A percentile compares a stretch with the other conserved stretches of the same genome.
Evolutionary conservation across 2,113 vertebrate species (phyloP).

Genomic region (Zapornia atra): DNA sequence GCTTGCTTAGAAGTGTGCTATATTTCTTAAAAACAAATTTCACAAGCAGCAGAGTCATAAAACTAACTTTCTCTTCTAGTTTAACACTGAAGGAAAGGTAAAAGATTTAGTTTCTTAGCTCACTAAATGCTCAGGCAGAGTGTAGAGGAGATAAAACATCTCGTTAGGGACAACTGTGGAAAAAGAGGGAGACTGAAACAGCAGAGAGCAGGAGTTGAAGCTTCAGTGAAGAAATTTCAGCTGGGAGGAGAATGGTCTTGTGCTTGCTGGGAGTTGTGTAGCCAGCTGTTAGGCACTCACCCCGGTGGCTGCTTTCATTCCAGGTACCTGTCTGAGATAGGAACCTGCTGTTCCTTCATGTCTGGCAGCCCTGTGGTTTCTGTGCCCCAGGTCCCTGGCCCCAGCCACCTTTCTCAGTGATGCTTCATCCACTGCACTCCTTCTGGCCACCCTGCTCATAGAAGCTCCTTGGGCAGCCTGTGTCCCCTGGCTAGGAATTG

Average conservation of each 20-base stretch:
- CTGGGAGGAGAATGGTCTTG: neutral
- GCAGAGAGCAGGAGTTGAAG: neutral
- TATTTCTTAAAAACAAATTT: neutral
- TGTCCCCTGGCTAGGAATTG: neutral
- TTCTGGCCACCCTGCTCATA: neutral
- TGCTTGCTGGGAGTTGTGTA: neutral
- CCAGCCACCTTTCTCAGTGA: accelerated
- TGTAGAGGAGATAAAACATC: neutral
- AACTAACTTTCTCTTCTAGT: neutral
- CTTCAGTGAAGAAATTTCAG: neutral
- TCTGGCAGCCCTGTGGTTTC: neutral
- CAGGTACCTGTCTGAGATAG: neutral
- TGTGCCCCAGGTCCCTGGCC: neutral
- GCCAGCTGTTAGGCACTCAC: neutral
- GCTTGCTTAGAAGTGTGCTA: neutral
- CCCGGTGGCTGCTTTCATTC: neutral
- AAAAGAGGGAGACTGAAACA: neutral
- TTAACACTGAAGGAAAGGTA: neutral
- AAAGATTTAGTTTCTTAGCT: neutral
- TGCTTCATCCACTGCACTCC: neutral
- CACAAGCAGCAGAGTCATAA: neutral
- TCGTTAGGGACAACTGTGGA: neutral
- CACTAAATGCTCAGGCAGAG: neutral
- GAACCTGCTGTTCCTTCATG: neutral
- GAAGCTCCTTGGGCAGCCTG: neutral